A percentile compares a stretch with the other conserved stretches of the same genome.
These are phyloP conservation scores for Alectoris magna DNA, from an alignment of 2,797 vertebrate species.

Conservation along the genomic window DNA sequence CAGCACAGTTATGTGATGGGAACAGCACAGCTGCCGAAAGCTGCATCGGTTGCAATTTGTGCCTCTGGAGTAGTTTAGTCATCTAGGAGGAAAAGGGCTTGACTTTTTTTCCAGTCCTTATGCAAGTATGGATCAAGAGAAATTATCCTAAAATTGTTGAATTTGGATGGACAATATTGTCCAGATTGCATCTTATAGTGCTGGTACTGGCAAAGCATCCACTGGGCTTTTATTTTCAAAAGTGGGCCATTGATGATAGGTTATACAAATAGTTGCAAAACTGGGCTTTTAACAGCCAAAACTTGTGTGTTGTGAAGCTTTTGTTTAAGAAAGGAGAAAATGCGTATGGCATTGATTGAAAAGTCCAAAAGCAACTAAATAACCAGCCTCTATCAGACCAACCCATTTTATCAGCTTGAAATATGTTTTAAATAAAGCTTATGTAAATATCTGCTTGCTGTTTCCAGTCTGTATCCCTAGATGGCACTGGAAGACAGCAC, in stretches of 20 bases:
- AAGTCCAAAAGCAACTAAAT: background rate
- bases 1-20: rapidly evolving
- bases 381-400: background rate
- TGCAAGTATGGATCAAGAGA: rapidly evolving
- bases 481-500: slow-evolving; percentile 36
- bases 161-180: background rate
- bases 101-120: background rate
- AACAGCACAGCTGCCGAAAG: background rate
- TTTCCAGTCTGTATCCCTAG: slow-evolving; percentile 39
- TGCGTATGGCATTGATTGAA: background rate
- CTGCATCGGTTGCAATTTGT: background rate
- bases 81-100: background rate
- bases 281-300: background rate
- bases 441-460: background rate
- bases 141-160: background rate
- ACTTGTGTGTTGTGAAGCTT: background rate
- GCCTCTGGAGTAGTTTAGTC: background rate
- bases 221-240: background rate
- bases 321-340: background rate
- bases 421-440: background rate
- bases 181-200: background rate
- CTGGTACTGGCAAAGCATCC: background rate
- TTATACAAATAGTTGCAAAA: background rate
- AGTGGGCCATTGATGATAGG: background rate
- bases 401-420: background rate